Conservation (phyloP, 1,140 invertebrate genomes). For the Calliopsis andreniformis region DNA sequence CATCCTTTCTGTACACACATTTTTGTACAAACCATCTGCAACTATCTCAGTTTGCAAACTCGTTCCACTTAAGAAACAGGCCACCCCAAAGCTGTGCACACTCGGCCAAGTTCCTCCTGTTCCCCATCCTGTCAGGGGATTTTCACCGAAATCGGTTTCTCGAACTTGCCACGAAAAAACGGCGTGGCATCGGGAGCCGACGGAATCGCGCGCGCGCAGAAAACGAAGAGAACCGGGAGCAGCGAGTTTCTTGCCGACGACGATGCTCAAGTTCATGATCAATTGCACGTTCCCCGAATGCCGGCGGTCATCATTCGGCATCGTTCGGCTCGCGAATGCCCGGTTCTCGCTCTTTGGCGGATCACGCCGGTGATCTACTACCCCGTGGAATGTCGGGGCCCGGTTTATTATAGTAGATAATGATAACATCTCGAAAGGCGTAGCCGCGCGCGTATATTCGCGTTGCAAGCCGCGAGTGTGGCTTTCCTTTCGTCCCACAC, state of each 20-base stretch:
- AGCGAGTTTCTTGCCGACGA: slow-evolving; percentile 3
- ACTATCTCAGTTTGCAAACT: background rate
- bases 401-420: slow-evolving; percentile 78
- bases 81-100: background rate
- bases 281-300: slow-evolving; percentile 48
- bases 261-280: slow-evolving; percentile 48
- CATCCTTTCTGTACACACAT: too few species aligned
- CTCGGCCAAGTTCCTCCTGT: background rate
- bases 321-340: slow-evolving; percentile 32
- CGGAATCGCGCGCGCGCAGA: background rate
- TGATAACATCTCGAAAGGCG: slow-evolving; percentile 75
- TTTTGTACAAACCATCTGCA: too few species aligned
- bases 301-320: slow-evolving; percentile 61
- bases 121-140: background rate
- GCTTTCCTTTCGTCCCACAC: slow-evolving; percentile 49
- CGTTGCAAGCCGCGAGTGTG: slow-evolving; percentile 37
- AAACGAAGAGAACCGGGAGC: background rate
- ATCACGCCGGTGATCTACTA: slow-evolving; percentile 66
- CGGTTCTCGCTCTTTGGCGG: slow-evolving; percentile 40
- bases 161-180: background rate
- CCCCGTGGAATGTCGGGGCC: slow-evolving; percentile 65
- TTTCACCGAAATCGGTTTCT: background rate
- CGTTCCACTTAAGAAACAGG: background rate
- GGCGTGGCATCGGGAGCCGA: too few species aligned
- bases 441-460: slow-evolving; percentile 54